Evolutionary conservation across 35 echinoderm and acorn worm genomes (phyloP), one percentile per base, ranked within the genome.

Genomic region (Acanthaster planci): DNA sequence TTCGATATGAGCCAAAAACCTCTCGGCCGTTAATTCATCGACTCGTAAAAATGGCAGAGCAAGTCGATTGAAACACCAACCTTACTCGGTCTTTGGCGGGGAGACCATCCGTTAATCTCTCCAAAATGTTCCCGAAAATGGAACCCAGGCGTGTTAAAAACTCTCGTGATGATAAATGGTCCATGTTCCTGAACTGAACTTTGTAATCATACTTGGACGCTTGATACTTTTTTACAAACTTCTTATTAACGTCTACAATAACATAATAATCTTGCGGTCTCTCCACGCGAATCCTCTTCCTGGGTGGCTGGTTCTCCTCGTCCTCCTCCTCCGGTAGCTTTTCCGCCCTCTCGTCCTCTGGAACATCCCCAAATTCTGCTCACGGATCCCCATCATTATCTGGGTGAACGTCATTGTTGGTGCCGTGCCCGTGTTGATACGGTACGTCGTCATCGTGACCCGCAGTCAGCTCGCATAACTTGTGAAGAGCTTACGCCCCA

Each of bases 211-310:
- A 67, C 9, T 37, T 54, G 2, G 60, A 76, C 30, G 87, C 80
- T 39, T 83, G 37, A 60, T 52, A 89, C 37, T 90, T 89, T 51
- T 83, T 79, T 54, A 88, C 55, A 78, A 34, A 64, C n/a, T 40
- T 56, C 38, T 89, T 27, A 32, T 57, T 39, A 15, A 83, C 80
- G 7, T 67, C 32, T 21, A 83, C 79, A 22, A 83, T 83, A 23
- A 40, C 38, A 55, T 58, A 88, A 57, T 78, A 77, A 17, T 78
- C 76, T 67, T 67, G 0, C 23, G 59, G 59, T 67, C 30, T n/a
- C 21, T 67, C 59, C 59, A 67, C 21, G 8, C 59, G 59, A n/a
- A 67, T 27, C 30, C 59, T 67, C 59, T 67, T 67, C 59, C 59
- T 67, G 0, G n/a, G 59, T n/a, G 59, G 59, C 23, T 67, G 3